Evolutionary conservation across 2,888 invertebrate genomes (phyloP), one percentile per base, ranked within the genome.

Genomic region (Napeogenes sylphis): DNA sequence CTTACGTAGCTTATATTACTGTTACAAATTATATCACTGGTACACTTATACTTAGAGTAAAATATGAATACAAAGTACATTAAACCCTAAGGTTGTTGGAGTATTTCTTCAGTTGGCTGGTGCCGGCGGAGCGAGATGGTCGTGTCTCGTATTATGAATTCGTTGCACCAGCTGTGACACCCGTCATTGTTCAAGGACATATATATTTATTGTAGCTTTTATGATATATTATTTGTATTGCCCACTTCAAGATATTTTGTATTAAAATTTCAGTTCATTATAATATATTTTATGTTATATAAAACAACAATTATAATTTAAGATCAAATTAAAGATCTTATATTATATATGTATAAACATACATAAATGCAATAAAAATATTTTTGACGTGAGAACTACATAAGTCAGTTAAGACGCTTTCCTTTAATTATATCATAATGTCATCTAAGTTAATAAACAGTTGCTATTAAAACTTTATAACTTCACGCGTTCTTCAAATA

Each of bases 141-240:
- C 85, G 87, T 88, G 87, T 75, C 73, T 75, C 70, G 71, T 72
- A 75, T 85, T 86, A 87, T 87, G 79, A 81, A 78, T 77, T 81
- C 77, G 77, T 72, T 70, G 75, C 77, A 79, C 78, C 80, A 78
- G 77, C 80, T 77, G 77, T 72, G 70, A 75, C 77, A 79, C 78
- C 80, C 82, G 80, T 73, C 66, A 45, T 54, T 62, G 58, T 73
- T 72, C 73, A 71, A 69, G 70, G 73, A 74, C 10, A 8, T 0
- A 42, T 42, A 42, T 10, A 42, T 10, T 42, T 42, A 12, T 42
- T 42, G 8, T 8, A 42, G 8, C 3, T 42, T 42, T 42, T 42
- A 42, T 10, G 42, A 42, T 10, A 42, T 10, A 6, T 42, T 12
- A 3, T 42, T 42, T 42, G 8, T 10, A 10, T 42, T 12, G 4